Conservation (phyloP, 2,797 vertebrate genomes). For the Sparus aurata region DNA sequence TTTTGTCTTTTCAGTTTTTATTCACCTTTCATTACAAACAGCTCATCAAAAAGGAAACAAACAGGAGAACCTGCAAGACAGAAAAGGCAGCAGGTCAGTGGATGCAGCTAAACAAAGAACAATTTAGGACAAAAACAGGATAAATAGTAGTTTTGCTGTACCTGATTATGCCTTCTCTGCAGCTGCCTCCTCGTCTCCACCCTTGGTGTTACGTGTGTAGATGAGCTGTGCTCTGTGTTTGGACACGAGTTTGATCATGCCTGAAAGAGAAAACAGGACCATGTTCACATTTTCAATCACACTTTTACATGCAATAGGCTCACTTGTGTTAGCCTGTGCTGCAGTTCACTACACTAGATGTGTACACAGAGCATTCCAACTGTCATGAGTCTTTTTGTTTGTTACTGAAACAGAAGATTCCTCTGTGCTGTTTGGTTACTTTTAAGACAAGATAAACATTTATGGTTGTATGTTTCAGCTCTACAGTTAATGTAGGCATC, state of each 20-base stretch:
- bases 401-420: not conserved
- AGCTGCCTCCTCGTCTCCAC: conserved; percentile 90
- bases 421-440: not conserved
- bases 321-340: not conserved
- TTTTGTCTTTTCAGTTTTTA: conserved; percentile 77
- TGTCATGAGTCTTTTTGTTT: too few relatives aligned
- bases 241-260: conserved; percentile 95
- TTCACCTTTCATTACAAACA: conserved; percentile 80
- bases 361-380: not conserved
- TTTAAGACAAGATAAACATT: not conserved
- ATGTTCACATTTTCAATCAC: not conserved
- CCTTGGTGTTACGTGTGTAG: conserved; percentile 96
- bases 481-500: rapidly evolving
- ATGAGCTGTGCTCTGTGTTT: conserved; percentile 97
- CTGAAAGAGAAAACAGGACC: conserved; percentile 72
- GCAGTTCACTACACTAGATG: not conserved
- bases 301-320: not conserved
- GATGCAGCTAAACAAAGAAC: not conserved
- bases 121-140: not conserved
- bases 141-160: conserved; percentile 48
- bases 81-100: conserved; percentile 15
- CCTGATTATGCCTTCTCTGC: conserved; percentile 87
- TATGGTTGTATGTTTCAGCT: not conserved
- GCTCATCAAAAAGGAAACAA: conserved; percentile 63
- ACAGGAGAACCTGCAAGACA: conserved; percentile 74